Conservation (phyloP, 1,140 invertebrate genomes). For the Trypoxylus dichotomus region DNA sequence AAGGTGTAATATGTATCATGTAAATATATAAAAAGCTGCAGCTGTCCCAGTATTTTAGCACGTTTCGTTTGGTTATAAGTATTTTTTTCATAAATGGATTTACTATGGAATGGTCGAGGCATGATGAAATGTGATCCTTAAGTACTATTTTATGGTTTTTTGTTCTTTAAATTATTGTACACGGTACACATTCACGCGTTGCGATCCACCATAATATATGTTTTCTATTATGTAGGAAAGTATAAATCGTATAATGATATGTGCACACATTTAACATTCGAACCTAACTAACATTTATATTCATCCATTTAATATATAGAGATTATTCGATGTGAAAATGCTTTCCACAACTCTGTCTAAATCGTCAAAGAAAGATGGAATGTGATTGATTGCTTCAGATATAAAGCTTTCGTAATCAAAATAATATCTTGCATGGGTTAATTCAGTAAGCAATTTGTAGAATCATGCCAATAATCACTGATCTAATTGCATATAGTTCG, state of each 20-base stretch:
- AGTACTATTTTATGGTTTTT: constrained; percentile 35
- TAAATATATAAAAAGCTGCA: constrained; percentile 17
- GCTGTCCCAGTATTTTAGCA: constrained; percentile 25
- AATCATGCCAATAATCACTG: too few species aligned
- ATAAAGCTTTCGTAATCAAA: too few species aligned
- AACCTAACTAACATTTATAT: constrained; percentile 37
- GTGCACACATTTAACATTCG: constrained; percentile 42
- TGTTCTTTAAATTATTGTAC: not conserved
- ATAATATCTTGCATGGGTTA: too few species aligned
- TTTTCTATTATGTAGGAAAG: constrained; percentile 44
- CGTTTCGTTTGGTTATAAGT: not conserved
- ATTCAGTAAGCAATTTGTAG: too few species aligned
- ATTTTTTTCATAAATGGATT: not conserved
- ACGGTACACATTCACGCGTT: constrained; percentile 30
- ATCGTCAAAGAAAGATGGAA: too few species aligned
- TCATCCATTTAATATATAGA: constrained; percentile 29
- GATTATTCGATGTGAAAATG: not conserved
- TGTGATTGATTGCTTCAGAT: too few species aligned
- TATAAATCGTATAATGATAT: constrained; percentile 51
- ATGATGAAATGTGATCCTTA: constrained; percentile 30
- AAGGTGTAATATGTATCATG: not conserved
- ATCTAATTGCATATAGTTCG: too few species aligned
- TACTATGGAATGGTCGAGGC: constrained; percentile 43
- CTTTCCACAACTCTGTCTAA: not conserved
- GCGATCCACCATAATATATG: constrained; percentile 26